phyloP scores from a whole-genome alignment of 2,113 vertebrate species.

The Vulpes ferrilata region DNA sequence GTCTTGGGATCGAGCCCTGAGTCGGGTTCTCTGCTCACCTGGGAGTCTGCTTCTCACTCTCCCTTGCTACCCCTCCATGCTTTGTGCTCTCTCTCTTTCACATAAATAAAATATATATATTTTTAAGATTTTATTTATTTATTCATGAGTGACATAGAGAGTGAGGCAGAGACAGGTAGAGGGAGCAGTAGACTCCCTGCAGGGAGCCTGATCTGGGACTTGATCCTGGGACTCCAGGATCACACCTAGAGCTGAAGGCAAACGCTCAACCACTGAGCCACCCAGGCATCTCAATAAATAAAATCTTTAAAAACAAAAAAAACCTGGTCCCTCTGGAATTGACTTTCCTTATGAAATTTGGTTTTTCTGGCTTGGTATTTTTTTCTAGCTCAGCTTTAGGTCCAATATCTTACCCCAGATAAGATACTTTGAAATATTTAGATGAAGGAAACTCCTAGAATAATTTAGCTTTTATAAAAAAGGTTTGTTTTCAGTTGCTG shows the following conservation, averaged over 20 bases:
- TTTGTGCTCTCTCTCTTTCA: background rate
- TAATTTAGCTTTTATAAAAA: constrained; percentile 18
- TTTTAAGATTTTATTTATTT: too few species aligned
- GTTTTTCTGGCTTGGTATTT: background rate
- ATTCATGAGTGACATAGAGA: too few species aligned
- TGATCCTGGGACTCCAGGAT: too few species aligned
- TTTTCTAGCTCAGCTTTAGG: background rate
- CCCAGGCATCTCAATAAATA: background rate
- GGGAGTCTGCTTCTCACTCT: background rate
- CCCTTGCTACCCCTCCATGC: background rate
- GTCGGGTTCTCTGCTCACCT: background rate
- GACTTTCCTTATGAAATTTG: background rate
- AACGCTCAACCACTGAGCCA: too few species aligned
- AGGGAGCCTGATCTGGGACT: too few species aligned
- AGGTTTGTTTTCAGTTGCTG: background rate
- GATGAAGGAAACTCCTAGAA: constrained; percentile 4
- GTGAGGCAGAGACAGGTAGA: too few species aligned
- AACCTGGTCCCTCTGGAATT: background rate
- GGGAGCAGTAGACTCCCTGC: too few species aligned
- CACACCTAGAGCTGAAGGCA: too few species aligned
- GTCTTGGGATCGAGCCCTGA: background rate
- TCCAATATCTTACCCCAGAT: background rate
- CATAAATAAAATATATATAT: background rate
- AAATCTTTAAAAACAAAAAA: background rate
- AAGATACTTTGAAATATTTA: constrained; percentile 3